Base-by-base conservation (phyloP, 2,888 invertebrate genomes). In the Mesochorus sp. region DNA sequence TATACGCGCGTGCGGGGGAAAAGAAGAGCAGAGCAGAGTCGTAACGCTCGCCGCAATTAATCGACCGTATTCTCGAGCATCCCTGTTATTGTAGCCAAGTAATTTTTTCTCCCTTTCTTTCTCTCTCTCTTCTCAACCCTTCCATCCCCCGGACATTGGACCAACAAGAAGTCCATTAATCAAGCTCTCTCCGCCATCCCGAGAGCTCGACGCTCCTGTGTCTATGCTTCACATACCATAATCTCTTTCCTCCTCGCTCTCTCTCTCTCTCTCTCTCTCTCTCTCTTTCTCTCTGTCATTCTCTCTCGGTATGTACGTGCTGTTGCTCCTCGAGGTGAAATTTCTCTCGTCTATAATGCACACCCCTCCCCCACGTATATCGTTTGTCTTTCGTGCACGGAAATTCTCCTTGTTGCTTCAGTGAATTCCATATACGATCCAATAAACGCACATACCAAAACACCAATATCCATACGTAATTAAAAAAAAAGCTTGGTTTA, bases 111-210 rank as follows among this genome's bases (percentile, higher is more conserved):
- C 51, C 49, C 53, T 28, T 26, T 17, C 59, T 21, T 31, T 31
- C 21, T 24, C 42, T 70, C 64, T 59, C 28, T 47, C 57, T 49
- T 53, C 39, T 62, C 28, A 14, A 28, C 53, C 12, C 61, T 47
- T 57, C 70, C 71, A 78, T 64, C 74, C 76, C 74, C 76, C 57
- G 83, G 83, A 86, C 83, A 85, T 83, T 80, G 81, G 75, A 80
- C 84, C 79, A 71, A 82, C 83, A 85, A 87, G 82, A 83, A 86
- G 84, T 85, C 83, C 87, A 87, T 87, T 87, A 86, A 87, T 87
- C 87, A 87, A 83, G 76, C 76, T 72, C 61, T 62, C 71, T 49
- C 47, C 79, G 39, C 76, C 61, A 55, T 44, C 49, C 47, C 74
- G 74, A 76, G 71, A 57, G 49, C 72, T 53, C 12, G 53, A 24